These are phyloP conservation scores for Rhagium mordax DNA, from an alignment of 2,888 invertebrate species.

Conservation along the genomic window DNA sequence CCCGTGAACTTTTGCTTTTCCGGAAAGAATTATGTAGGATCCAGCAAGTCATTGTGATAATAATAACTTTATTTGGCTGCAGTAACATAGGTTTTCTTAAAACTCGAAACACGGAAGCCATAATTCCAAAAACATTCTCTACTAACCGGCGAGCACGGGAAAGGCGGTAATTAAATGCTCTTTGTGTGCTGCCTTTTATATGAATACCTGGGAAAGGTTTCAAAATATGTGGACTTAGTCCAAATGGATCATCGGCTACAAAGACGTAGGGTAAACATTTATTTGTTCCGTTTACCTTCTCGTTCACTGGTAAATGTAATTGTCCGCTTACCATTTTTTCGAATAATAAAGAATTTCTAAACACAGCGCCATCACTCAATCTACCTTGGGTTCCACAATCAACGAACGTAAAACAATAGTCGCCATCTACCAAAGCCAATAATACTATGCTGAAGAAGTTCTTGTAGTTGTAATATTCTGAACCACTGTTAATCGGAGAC, in stretches of 20 bases:
- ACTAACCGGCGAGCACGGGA: constrained; percentile 39
- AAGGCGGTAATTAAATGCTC: constrained; percentile 47
- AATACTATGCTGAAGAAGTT: constrained; percentile 31
- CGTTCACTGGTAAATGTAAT: constrained; percentile 5
- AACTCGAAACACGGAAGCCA: constrained; percentile 43
- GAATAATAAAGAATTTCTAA: constrained; percentile 29
- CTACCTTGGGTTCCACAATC: constrained; percentile 51
- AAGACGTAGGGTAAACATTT: constrained; percentile 32
- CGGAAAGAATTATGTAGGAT: constrained; percentile 37
- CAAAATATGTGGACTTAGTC: constrained; percentile 28
- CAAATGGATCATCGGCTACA: constrained; percentile 60
- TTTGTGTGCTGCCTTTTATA: constrained; percentile 28
- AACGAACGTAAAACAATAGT: constrained; percentile 33
- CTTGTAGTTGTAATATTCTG: constrained; percentile 39
- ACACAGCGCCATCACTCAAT: constrained; percentile 21
- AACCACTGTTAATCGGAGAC: constrained; percentile 35
- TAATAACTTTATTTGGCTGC: constrained; percentile 35
- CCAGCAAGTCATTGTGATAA: constrained; percentile 28
- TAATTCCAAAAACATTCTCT: constrained; percentile 47
- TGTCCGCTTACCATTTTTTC: constrained; percentile 17
- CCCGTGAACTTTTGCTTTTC: constrained; percentile 26
- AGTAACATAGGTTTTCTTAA: constrained; percentile 43
- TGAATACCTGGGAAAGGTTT: constrained; percentile 43
- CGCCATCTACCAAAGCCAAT: constrained; percentile 39
- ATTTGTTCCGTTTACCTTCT: not conserved